Percentiles rank a stretch among this genome's conserved stretches.
These are phyloP conservation scores for Crossaster papposus DNA, from an alignment of 53 echinoderm and acorn worm species.

Conservation along the genomic window DNA sequence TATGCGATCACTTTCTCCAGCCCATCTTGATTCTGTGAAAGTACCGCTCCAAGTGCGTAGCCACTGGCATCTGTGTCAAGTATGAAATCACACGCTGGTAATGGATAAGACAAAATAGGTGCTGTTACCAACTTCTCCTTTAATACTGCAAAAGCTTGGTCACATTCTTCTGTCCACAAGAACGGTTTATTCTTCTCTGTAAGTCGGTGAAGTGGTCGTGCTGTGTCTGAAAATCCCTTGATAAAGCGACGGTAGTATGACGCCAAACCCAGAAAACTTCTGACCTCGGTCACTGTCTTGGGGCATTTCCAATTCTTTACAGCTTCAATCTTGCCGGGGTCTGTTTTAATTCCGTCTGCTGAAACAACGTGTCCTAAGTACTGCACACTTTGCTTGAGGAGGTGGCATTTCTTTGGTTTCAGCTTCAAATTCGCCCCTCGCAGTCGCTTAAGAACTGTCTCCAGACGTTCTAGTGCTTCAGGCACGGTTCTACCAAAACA, in stretches of 20 bases:
- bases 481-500: conserved; percentile 1
- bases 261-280: conserved; percentile 40
- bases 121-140: neutral
- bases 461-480: conserved; percentile 14
- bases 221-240: conserved; percentile 29
- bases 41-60: conserved; percentile 13
- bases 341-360: conserved; percentile 38
- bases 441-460: neutral
- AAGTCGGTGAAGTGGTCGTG: conserved; percentile 32
- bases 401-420: conserved; percentile 40
- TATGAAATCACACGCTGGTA: neutral
- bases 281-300: neutral
- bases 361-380: too few relatives aligned
- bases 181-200: too few relatives aligned
- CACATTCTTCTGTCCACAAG: too few relatives aligned
- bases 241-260: conserved; percentile 46
- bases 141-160: too few relatives aligned
- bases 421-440: conserved; percentile 23
- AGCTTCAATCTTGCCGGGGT: conserved; percentile 43
- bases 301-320: conserved; percentile 35
- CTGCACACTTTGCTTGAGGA: conserved; percentile 13
- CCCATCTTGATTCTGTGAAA: conserved; percentile 39
- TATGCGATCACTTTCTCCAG: conserved; percentile 26
- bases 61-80: conserved; percentile 42
- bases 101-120: conserved; percentile 32